Conservation (phyloP, 2,888 invertebrate genomes). For the Falcaria lacertinaria region DNA sequence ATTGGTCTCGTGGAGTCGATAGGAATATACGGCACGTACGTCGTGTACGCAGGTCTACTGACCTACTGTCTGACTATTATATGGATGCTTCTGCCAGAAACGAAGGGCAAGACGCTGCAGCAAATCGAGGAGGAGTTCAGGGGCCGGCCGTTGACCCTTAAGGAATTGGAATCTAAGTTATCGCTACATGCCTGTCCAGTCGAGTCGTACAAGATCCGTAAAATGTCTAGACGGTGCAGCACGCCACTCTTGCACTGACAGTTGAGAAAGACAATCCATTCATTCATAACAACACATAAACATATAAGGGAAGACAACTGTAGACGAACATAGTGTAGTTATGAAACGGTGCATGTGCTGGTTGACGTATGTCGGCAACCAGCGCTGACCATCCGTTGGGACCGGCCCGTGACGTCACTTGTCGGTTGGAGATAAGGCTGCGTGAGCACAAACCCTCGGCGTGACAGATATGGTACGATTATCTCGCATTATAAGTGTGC, state of each 20-base stretch:
- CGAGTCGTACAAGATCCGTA: conserved; percentile 33
- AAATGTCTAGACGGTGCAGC: conserved; percentile 40
- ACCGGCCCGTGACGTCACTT: no score
- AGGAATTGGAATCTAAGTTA: conserved; percentile 40
- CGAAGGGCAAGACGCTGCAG: conserved; percentile 81
- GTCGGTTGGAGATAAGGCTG: not conserved
- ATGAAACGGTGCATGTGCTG: no score
- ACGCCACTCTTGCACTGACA: conserved; percentile 32
- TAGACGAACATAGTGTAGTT: no score
- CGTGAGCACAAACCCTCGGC: not conserved
- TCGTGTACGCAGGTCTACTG: conserved; percentile 74
- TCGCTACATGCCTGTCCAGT: conserved; percentile 43
- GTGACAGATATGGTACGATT: conserved; percentile 1
- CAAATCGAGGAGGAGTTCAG: conserved; percentile 81
- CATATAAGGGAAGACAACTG: no score
- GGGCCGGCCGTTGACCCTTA: conserved; percentile 38
- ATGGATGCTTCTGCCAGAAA: conserved; percentile 81
- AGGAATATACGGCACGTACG: conserved; percentile 78
- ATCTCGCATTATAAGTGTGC: not conserved
- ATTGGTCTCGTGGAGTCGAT: conserved; percentile 68
- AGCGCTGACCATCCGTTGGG: no score
- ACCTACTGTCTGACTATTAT: conserved; percentile 74
- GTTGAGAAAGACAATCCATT: no score
- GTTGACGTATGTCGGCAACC: no score
- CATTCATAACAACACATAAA: no score